Evolutionary conservation across 1,140 invertebrate species (phyloP).

Genomic region (Mycetomoellerius zeteki): DNA sequence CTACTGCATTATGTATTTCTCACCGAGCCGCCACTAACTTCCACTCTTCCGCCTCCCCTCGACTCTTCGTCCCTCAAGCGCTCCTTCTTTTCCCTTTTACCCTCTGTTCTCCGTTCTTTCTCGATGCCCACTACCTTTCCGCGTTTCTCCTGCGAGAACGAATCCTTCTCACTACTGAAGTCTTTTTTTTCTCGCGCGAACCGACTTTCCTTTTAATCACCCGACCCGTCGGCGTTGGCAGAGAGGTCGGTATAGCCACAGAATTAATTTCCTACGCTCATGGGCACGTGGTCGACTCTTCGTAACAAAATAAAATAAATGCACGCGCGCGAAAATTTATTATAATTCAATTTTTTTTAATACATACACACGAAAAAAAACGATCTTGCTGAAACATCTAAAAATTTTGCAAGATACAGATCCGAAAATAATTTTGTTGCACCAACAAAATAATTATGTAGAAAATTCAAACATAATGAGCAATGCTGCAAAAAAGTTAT

Average conservation of each 20-base stretch:
- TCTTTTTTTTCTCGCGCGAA: constrained; percentile 45
- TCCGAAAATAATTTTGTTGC: too few species aligned
- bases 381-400: too few species aligned
- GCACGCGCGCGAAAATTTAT: constrained; percentile 8
- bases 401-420: too few species aligned
- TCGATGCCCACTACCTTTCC: constrained; percentile 38
- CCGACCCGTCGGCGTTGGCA: constrained; percentile 21
- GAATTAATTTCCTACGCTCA: constrained; percentile 47
- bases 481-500: too few species aligned
- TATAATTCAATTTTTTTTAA: not conserved
- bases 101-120: constrained; percentile 8
- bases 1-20: constrained; percentile 88
- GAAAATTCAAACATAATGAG: too few species aligned
- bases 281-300: not conserved
- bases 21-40: constrained; percentile 78
- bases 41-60: constrained; percentile 44
- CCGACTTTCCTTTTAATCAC: constrained; percentile 60
- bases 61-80: constrained; percentile 11
- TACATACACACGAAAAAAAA: not conserved
- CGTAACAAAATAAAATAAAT: not conserved
- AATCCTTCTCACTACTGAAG: constrained; percentile 18
- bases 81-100: constrained; percentile 47
- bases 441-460: too few species aligned
- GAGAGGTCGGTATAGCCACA: not conserved
- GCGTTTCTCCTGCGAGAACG: constrained; percentile 14